Conservation (phyloP, 2,797 vertebrate genomes). For the Schizopygopsis malacanthus region DNA sequence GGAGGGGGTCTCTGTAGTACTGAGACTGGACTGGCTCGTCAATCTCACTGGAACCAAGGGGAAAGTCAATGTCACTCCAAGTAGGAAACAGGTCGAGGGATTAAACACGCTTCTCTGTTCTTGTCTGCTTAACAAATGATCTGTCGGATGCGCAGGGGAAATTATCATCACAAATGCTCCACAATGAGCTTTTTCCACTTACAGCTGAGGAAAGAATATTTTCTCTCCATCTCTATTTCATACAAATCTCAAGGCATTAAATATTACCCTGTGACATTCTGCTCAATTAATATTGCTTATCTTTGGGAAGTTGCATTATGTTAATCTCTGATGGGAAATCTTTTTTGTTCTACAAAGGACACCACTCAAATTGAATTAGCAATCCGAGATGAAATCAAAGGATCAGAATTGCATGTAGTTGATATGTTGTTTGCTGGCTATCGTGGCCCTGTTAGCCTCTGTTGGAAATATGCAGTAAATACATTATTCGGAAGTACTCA, state of each 20-base stretch:
- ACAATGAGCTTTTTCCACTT: conserved; percentile 51
- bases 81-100: conserved; percentile 65
- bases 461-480: background rate
- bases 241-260: conserved; percentile 34
- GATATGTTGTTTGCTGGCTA: background rate
- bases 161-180: conserved; percentile 63
- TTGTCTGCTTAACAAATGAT: conserved; percentile 76
- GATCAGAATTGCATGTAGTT: background rate
- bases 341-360: too few relatives aligned
- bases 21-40: conserved; percentile 66
- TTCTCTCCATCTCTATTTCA: conserved; percentile 45
- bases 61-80: conserved; percentile 66
- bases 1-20: conserved; percentile 68
- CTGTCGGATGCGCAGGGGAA: conserved; percentile 65
- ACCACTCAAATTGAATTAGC: too few relatives aligned
- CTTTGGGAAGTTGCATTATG: too few relatives aligned
- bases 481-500: background rate
- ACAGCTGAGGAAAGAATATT: conserved; percentile 45
- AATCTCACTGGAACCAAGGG: conserved; percentile 70
- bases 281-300: conserved; percentile 8
- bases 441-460: background rate
- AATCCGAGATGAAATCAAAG: background rate
- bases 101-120: conserved; percentile 62
- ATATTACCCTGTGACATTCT: conserved; percentile 23
- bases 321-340: too few relatives aligned